phyloP scores from a whole-genome alignment of 2,113 vertebrate genomes.

The Salminus brasiliensis region DNA sequence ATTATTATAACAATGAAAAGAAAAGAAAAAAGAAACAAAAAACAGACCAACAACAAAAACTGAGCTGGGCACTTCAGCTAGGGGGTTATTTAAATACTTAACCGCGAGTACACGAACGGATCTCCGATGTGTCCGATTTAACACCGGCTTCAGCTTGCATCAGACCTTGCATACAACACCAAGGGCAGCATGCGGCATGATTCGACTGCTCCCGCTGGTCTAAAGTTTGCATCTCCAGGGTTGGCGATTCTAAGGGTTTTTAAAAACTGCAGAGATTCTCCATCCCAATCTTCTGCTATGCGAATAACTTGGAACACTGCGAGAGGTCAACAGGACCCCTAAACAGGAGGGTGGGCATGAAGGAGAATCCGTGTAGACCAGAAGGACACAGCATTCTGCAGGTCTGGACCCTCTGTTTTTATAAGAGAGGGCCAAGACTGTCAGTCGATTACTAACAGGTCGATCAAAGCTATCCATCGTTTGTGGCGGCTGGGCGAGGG shows the following conservation, averaged over 20 bases:
- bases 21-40: neutral
- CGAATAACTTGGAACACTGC: too few relatives aligned
- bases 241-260: too few relatives aligned
- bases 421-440: slow-evolving; percentile 3
- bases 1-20: too few relatives aligned
- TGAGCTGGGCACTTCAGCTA: neutral
- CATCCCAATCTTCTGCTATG: too few relatives aligned
- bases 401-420: neutral
- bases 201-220: neutral
- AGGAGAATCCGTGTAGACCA: neutral
- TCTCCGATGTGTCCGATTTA: neutral
- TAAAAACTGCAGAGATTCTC: too few relatives aligned
- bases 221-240: neutral
- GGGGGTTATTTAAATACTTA: too few relatives aligned
- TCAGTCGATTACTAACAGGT: neutral
- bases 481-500: neutral
- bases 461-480: neutral
- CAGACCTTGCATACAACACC: too few relatives aligned
- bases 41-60: neutral
- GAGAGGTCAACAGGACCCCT: too few relatives aligned
- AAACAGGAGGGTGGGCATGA: neutral
- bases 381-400: neutral
- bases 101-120: too few relatives aligned
- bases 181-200: neutral
- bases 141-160: neutral